Evolutionary conservation across 2,113 vertebrate genomes (phyloP).

Genomic region (Platanista minor): DNA sequence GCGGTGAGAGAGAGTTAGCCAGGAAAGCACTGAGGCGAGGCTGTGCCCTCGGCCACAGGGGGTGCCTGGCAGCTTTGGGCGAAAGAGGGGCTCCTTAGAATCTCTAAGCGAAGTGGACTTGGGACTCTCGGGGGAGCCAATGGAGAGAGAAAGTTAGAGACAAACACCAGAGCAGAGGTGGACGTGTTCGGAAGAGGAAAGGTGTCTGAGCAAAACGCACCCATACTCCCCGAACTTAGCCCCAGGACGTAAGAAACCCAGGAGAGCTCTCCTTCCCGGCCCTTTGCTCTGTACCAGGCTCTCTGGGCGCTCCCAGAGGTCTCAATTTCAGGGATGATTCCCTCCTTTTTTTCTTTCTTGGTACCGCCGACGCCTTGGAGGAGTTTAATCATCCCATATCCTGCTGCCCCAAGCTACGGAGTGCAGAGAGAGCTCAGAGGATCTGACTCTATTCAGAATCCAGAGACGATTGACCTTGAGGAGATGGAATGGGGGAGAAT

Average conservation of each 20-base stretch:
- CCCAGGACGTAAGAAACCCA: not conserved
- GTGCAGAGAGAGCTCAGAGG: not conserved
- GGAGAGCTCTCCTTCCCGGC: not conserved
- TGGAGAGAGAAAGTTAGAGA: not conserved
- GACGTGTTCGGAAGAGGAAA: not conserved
- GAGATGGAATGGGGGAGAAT: not conserved
- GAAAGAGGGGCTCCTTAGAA: not conserved
- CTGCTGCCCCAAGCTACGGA: not conserved
- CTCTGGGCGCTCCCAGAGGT: not conserved
- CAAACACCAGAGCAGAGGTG: not conserved
- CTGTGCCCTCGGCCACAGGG: accelerated
- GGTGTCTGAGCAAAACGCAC: not conserved
- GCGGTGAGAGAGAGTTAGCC: not conserved
- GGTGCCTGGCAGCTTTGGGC: too few species aligned
- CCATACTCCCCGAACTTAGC: not conserved
- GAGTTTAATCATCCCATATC: not conserved
- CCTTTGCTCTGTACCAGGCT: not conserved
- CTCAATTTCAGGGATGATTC: not conserved
- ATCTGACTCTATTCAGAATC: not conserved
- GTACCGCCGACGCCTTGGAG: not conserved
- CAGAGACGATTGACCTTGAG: not conserved
- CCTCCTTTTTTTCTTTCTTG: not conserved
- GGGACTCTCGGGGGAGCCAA: not conserved
- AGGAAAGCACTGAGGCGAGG: not conserved
- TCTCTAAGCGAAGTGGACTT: not conserved